These are phyloP conservation scores for Pollachius pollachius DNA, from an alignment of 2,113 vertebrate genomes.

Conservation along the genomic window DNA sequence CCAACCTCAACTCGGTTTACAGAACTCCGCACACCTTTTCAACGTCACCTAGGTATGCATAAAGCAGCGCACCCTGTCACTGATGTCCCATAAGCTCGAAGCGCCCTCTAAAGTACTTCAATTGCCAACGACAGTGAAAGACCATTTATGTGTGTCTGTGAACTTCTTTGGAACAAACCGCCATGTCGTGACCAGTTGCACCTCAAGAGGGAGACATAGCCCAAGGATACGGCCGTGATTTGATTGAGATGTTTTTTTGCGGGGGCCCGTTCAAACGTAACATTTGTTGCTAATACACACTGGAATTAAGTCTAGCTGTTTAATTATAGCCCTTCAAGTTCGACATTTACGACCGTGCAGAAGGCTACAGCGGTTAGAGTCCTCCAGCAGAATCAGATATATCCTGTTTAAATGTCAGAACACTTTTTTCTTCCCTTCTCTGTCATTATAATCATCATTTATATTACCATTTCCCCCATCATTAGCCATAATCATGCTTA, in stretches of 20 bases:
- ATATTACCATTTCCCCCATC: slow-evolving; percentile 15
- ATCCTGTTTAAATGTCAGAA: slow-evolving; percentile 27
- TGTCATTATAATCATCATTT: slow-evolving; percentile 15
- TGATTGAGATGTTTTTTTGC: neutral
- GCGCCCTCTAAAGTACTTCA: too few relatives aligned
- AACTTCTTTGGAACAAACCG: too few relatives aligned
- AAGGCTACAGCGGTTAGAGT: slow-evolving; percentile 7
- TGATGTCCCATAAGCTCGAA: too few relatives aligned
- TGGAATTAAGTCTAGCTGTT: too few relatives aligned
- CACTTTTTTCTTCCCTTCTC: slow-evolving; percentile 17
- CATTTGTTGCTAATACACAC: too few relatives aligned
- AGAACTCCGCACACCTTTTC: too few relatives aligned
- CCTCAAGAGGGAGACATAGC: slow-evolving; percentile 50
- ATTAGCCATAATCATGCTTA: slow-evolving; percentile 1
- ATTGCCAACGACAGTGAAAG: too few relatives aligned
- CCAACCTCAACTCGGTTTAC: too few relatives aligned
- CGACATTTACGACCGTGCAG: slow-evolving; percentile 34
- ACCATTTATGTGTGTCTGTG: too few relatives aligned
- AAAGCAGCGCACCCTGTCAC: too few relatives aligned
- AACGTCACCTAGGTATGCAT: too few relatives aligned
- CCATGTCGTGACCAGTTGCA: neutral
- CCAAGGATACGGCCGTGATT: slow-evolving; percentile 3
- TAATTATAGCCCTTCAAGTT: neutral
- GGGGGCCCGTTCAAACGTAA: too few relatives aligned
- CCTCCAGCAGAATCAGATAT: slow-evolving; percentile 5